A percentile compares a stretch with the other conserved stretches of the same genome.
Conservation (phyloP, 2,888 invertebrate species). For the Ceramica pisi region DNA sequence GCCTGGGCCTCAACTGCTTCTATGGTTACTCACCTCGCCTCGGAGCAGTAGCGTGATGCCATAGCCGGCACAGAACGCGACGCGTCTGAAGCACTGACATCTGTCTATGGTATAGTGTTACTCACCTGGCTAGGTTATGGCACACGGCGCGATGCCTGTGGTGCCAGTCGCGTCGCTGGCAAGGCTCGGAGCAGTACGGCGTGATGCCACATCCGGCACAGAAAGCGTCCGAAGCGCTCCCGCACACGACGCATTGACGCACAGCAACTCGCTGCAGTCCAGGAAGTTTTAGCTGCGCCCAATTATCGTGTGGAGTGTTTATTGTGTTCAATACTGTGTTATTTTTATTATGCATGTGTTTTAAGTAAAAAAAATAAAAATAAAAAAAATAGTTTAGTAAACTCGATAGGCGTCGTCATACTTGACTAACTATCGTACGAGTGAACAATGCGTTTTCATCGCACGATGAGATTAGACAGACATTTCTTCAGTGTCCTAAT, state of each 20-base stretch:
- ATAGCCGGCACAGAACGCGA: too few relatives aligned
- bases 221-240: conserved; percentile 71
- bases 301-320: conserved; percentile 54
- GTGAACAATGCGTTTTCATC: too few relatives aligned
- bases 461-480: too few relatives aligned
- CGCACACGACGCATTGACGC: conserved; percentile 84
- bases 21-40: conserved; percentile 75
- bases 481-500: too few relatives aligned
- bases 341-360: background rate
- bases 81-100: too few relatives aligned
- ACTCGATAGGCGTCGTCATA: too few relatives aligned
- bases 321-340: conserved; percentile 19
- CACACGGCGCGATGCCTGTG: conserved; percentile 78
- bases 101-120: conserved; percentile 5
- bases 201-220: conserved; percentile 82
- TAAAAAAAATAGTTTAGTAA: background rate
- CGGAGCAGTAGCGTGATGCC: too few relatives aligned
- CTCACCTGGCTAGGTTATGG: conserved; percentile 81
- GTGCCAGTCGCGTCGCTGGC: conserved; percentile 82
- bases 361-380: background rate
- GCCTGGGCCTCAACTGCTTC: background rate
- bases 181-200: conserved; percentile 80
- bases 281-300: conserved; percentile 78
- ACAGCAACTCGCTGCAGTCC: conserved; percentile 64
- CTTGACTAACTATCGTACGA: too few relatives aligned